phyloP scores from a whole-genome alignment of 2,113 vertebrate genomes.

The Nematolebias whitei region DNA sequence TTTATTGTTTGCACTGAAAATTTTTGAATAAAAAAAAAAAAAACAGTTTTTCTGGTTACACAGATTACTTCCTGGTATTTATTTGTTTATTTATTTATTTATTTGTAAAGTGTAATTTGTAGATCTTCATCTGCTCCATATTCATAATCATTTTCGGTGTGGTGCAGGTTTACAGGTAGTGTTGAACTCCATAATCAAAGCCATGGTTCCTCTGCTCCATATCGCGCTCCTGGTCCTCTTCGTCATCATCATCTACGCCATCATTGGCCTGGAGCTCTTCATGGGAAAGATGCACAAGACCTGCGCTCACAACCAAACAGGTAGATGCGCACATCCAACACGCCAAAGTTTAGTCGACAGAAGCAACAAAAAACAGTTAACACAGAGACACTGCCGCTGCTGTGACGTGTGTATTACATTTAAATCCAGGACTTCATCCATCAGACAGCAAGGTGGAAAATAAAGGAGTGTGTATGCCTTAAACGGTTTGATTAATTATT shows the following conservation, averaged over 20 bases:
- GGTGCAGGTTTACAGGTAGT: slow-evolving; percentile 96
- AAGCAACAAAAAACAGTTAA: background rate
- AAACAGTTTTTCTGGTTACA: too few species aligned
- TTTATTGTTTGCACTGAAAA: too few species aligned
- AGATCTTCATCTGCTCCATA: too few species aligned
- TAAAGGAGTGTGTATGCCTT: slow-evolving; percentile 1
- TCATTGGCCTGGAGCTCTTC: slow-evolving; percentile 98
- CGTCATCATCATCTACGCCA: slow-evolving; percentile 99
- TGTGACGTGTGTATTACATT: background rate
- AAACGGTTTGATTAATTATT: slow-evolving; percentile 58
- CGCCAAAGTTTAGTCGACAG: background rate
- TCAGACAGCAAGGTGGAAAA: background rate
- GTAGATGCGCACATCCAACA: background rate
- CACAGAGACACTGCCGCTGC: background rate
- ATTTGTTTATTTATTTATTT: too few species aligned
- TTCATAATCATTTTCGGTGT: slow-evolving; percentile 11
- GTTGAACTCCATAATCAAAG: slow-evolving; percentile 99
- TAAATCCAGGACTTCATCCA: slow-evolving; percentile 7
- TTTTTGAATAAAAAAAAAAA: too few species aligned
- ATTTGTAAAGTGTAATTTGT: too few species aligned
- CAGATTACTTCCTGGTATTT: too few species aligned
- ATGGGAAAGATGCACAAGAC: slow-evolving; percentile 99
- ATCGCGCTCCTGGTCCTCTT: slow-evolving; percentile 97
- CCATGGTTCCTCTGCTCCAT: slow-evolving; percentile 98
- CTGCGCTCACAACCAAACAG: slow-evolving; percentile 78